Base-by-base conservation (phyloP, 1,140 invertebrate species). In the Platyura marginata region DNA sequence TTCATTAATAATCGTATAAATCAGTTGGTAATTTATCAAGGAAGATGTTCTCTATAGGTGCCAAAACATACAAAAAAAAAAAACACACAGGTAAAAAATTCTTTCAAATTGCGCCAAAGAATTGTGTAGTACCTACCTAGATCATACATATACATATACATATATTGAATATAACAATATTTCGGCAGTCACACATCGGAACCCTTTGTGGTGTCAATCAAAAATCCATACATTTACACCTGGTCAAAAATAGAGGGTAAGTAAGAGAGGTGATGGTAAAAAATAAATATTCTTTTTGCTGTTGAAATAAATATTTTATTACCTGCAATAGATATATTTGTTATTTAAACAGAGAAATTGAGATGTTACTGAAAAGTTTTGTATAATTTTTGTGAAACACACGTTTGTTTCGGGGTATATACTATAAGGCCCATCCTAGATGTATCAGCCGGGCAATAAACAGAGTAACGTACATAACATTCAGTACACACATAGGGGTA, bases 201-300 rank as follows among this genome's bases (percentile, higher is more conserved):
- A 38, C 36, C 36, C 36, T 38, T 38, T 38, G 36, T 38, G 36
- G 10, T 38, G 36, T 38, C 36, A 38, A 38, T 38, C 36, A 38
- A 38, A 38, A 18, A 18, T 18, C 16, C 36, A 38, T 38, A 38
- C 36, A 18, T 38, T 38, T 38, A 18, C 36, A 38, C 36, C 36
- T 38, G 36, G 36, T 18, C 36, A 38, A 38, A 20, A 18, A 34
- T n/a, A 34, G n/a, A n/a, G n/a, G n/a, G n/a, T n/a, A n/a, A n/a
- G 25, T 13, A 29, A 8, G 6, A 8, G 13, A 8, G 25, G 13
- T 29, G 25, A 29, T 29, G 25, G 25, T 13, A 29, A 29, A 29
- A 29, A 29, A 29, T 29, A 8, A 29, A 29, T 29, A 29, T 29
- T n/a, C n/a, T n/a, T 29, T 29, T 29, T 29, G 25, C 13, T 29